phyloP scores from a whole-genome alignment of 2,888 invertebrate genomes.

The Standfussiana lucernea region DNA sequence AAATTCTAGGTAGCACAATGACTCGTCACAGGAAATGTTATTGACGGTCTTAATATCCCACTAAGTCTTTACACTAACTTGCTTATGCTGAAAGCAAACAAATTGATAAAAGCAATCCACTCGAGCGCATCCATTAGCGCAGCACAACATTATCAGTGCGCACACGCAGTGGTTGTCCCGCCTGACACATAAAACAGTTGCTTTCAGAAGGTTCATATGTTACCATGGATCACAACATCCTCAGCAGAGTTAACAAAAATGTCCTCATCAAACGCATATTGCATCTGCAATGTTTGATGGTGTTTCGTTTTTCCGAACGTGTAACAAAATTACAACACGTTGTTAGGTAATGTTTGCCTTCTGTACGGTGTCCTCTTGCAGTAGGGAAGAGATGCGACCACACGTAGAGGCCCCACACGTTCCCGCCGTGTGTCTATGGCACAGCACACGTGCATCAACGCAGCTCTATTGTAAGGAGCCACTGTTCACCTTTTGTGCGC shows the following conservation, averaged over 20 bases:
- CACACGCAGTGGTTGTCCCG: slow-evolving; percentile 38
- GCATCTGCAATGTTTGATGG: neutral
- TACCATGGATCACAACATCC: neutral
- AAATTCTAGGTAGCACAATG: neutral
- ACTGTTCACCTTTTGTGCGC: slow-evolving; percentile 47
- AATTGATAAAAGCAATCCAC: slow-evolving; percentile 51
- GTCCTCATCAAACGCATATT: neutral
- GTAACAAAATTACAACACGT: neutral
- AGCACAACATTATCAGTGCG: slow-evolving; percentile 45
- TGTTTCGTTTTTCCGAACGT: neutral
- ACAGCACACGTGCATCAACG: slow-evolving; percentile 47
- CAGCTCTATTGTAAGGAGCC: slow-evolving; percentile 31
- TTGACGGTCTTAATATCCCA: slow-evolving; percentile 17
- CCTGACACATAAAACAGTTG: neutral
- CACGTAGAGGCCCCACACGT: slow-evolving; percentile 63
- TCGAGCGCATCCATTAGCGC: slow-evolving; percentile 47
- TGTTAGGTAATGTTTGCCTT: neutral
- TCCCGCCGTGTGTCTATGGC: slow-evolving; percentile 40
- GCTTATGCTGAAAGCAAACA: slow-evolving; percentile 44
- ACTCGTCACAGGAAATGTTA: neutral
- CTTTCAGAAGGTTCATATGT: slow-evolving; percentile 16
- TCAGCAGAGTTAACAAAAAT: neutral
- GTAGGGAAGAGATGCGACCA: slow-evolving; percentile 50
- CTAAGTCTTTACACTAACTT: slow-evolving; percentile 23
- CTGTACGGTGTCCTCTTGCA: slow-evolving; percentile 15